Percentiles rank a stretch among this genome's conserved stretches.
These are phyloP conservation scores for Bedellia somnulentella DNA, from an alignment of 2,888 invertebrate species.

Conservation along the genomic window DNA sequence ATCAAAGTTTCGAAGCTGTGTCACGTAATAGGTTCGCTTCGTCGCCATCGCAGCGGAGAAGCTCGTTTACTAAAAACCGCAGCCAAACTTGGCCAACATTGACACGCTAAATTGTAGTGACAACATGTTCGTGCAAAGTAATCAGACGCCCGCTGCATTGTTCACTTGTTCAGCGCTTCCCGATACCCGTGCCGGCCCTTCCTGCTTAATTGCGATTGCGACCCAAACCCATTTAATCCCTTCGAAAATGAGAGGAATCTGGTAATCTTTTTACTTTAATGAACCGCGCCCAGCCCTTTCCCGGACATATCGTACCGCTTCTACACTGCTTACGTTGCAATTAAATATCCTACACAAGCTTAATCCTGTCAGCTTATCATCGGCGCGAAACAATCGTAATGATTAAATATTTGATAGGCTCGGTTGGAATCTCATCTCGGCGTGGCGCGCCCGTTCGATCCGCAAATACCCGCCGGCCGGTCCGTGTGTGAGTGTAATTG, in stretches of 20 bases:
- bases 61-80: slow-evolving; percentile 36
- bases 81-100: slow-evolving; percentile 29
- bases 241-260: slow-evolving; percentile 34
- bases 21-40: slow-evolving; percentile 1
- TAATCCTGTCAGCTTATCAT: slow-evolving; percentile 3
- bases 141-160: slow-evolving; percentile 47
- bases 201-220: slow-evolving; percentile 47
- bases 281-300: slow-evolving; percentile 20
- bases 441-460: background rate
- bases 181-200: slow-evolving; percentile 26
- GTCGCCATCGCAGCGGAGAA: slow-evolving; percentile 16
- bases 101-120: slow-evolving; percentile 30
- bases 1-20: slow-evolving; percentile 1
- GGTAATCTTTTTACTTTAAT: slow-evolving; percentile 43
- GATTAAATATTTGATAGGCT: background rate
- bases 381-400: slow-evolving; percentile 3
- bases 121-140: slow-evolving; percentile 36
- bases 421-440: background rate
- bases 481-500: slow-evolving; percentile 39
- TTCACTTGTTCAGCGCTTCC: slow-evolving; percentile 48
- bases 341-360: slow-evolving; percentile 2
- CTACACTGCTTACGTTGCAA: slow-evolving; percentile 2
- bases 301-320: background rate
- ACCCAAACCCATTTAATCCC: slow-evolving; percentile 44
- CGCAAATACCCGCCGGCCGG: slow-evolving; percentile 28